Evolutionary conservation across 2,113 vertebrate species (phyloP), one percentile per base, ranked within the genome.

Genomic region (Synodontis membranacea): DNA sequence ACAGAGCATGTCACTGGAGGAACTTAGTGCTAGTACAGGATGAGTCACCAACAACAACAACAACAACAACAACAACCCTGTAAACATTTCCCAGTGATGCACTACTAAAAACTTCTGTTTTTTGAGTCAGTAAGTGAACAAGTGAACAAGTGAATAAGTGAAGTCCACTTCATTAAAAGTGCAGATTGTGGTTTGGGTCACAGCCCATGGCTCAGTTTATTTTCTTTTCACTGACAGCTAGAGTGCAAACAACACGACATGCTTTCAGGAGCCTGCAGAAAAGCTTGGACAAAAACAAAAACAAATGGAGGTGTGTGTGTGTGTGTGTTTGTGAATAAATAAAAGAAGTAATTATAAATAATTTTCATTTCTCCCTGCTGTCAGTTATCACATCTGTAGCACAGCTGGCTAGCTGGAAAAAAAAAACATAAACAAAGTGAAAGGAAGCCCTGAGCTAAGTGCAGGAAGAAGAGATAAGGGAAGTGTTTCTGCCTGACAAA

Each of bases 291-390:
- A n/a, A n/a, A n/a, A n/a, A n/a, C n/a, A n/a, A n/a, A n/a, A n/a
- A n/a, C n/a, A 44, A 72, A 64, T 19, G 21, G 1, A 28, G 72
- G 5, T 46, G 17, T 44, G 56, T 78, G 28, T 80, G 31, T n/a
- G n/a, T n/a, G n/a, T n/a, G n/a, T n/a, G n/a, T n/a, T n/a, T n/a
- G n/a, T n/a, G n/a, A n/a, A n/a, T n/a, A 56, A 89, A 56, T 88
- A 83, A 83, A 74, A 62, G 86, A 34, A 83, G 23, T 85, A 91
- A 93, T 88, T 83, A 31, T 6, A n/a, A 11, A 72, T 72, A 25
- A 39, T 37, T 6, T 34, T 3, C 25, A 54, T n/a, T n/a, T n/a
- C 4, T 4, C 4, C 21, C 2, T n/a, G 3, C 4, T 28, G 60
- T 62, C 34, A 76, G 28, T 19, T 56, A 25, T 12, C 42, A 37